Base-by-base conservation (phyloP, 2,888 invertebrate species). In the Altica lythri region DNA sequence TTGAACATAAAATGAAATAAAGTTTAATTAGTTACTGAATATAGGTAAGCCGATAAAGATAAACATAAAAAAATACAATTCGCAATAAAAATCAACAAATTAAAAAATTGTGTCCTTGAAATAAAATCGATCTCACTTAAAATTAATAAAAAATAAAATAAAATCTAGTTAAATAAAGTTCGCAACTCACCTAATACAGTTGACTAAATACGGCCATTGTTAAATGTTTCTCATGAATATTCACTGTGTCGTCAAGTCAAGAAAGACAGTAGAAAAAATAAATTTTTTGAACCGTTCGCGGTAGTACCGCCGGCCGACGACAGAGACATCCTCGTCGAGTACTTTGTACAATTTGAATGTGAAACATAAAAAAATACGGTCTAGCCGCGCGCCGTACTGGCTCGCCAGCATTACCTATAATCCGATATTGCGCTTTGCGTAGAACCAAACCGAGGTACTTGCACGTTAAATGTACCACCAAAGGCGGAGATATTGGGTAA, bases 281-380 rank as follows among this genome's bases (percentile, higher is more conserved):
- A 40, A 22, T 12, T 12, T 12, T 22, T 12, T 18, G 38, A 13
- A 19, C 12, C 19, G 40, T 40, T 22, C 25, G 40, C 19, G 40
- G 34, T 16, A 16, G 16, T 34, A 34, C 34, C 40, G 9, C 40
- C 40, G 25, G 6, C 35, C 29, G 29, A 16, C 38, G 38, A 38
- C 38, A 12, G 38, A 38, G 10, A 29, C 47, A 40, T 52, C 44
- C 53, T 50, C 44, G 45, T 45, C 44, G 49, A 40, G 53, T 48
- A 54, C 59, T 43, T 48, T 22, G 27, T 27, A 59, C 55, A 51
- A 48, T 53, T 59, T 54, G 48, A 59, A 59, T 53, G 59, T 47
- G 38, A 53, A 55, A 49, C 38, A 35, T 53, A 50, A 55, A 59
- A 55, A 44, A 51, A 40, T 19, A 22, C 45, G 25, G 14, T 12